Evolutionary conservation across 2,113 vertebrate genomes (phyloP).

Genomic region (Myotis lucifugus): DNA sequence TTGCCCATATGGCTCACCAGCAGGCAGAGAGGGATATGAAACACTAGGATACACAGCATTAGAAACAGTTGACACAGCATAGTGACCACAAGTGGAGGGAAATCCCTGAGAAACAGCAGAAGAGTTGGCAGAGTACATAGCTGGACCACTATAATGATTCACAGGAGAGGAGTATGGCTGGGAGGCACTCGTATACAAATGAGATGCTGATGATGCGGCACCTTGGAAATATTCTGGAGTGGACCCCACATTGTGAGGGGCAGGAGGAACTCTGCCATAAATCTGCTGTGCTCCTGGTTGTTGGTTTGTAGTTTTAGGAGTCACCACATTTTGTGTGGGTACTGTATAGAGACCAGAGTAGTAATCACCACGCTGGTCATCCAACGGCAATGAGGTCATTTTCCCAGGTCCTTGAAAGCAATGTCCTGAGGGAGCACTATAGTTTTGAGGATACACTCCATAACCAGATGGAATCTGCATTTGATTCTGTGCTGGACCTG

Average conservation of each 20-base stretch:
- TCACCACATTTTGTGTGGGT: slow-evolving; percentile 82
- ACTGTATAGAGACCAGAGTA: slow-evolving; percentile 88
- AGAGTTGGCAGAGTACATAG: slow-evolving; percentile 80
- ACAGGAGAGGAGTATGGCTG: slow-evolving; percentile 85
- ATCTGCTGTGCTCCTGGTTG: slow-evolving; percentile 83
- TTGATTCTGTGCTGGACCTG: slow-evolving; percentile 91
- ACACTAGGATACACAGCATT: slow-evolving; percentile 86
- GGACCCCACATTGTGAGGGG: slow-evolving; percentile 70
- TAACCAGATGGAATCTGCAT: slow-evolving; percentile 87
- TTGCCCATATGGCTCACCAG: slow-evolving; percentile 88
- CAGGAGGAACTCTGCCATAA: slow-evolving; percentile 78
- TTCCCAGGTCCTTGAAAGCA: slow-evolving; percentile 88
- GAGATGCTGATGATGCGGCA: slow-evolving; percentile 78
- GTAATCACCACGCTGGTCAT: slow-evolving; percentile 88
- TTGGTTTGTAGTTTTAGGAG: slow-evolving; percentile 76
- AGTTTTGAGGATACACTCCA: slow-evolving; percentile 86
- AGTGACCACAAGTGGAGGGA: slow-evolving; percentile 84
- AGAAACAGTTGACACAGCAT: slow-evolving; percentile 78
- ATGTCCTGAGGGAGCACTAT: slow-evolving; percentile 84
- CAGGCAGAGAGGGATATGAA: slow-evolving; percentile 87
- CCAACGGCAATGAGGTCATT: slow-evolving; percentile 83
- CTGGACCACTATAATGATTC: slow-evolving; percentile 87
- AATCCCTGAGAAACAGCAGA: slow-evolving; percentile 87
- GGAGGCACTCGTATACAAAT: slow-evolving; percentile 85
- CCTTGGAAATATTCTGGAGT: slow-evolving; percentile 80